A percentile compares a stretch with the other conserved stretches of the same genome.
Evolutionary conservation across 1,140 invertebrate species (phyloP).

Genomic region (Brachionus rotundiformis): DNA sequence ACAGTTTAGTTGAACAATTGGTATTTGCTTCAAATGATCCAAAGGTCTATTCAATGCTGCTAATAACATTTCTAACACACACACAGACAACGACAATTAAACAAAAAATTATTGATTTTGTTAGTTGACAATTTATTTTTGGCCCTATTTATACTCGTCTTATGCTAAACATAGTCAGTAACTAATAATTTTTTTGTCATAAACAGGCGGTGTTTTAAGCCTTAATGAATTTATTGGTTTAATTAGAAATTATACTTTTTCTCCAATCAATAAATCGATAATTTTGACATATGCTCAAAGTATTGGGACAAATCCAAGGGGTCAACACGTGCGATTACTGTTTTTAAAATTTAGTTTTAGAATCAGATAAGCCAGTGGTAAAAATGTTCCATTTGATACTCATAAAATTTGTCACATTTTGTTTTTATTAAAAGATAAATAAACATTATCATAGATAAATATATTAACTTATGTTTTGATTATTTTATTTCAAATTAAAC

Average conservation of each 20-base stretch:
- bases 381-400: neutral
- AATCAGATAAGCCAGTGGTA: neutral
- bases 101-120: constrained; percentile 22
- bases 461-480: no score
- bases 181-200: constrained; percentile 33
- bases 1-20: constrained; percentile 3
- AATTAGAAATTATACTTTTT: neutral
- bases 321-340: constrained; percentile 32
- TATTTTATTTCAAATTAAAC: no score
- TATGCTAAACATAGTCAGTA: neutral
- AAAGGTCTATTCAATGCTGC: constrained; percentile 21
- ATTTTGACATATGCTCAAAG: constrained; percentile 25
- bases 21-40: constrained; percentile 11
- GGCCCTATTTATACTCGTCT: neutral
- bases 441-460: no score
- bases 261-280: constrained; percentile 47
- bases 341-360: neutral
- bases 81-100: neutral
- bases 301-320: neutral
- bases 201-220: neutral
- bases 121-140: neutral
- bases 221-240: neutral
- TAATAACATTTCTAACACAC: constrained; percentile 8
- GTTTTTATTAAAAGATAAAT: neutral
- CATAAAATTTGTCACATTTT: neutral